Conservation (phyloP, 1,140 invertebrate species). For the Drusus annulatus region DNA sequence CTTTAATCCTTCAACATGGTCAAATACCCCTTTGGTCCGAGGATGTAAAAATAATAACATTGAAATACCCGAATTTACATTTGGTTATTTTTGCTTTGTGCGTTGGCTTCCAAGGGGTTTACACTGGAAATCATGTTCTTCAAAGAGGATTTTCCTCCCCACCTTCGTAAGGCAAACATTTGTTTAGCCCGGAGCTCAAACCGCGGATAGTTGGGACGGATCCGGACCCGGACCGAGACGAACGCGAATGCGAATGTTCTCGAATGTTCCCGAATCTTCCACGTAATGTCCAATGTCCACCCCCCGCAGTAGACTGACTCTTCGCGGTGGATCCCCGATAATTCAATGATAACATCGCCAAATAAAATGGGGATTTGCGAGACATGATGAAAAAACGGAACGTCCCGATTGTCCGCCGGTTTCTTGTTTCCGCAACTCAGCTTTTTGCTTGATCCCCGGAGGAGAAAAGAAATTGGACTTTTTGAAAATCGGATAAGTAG, state of each 20-base stretch:
- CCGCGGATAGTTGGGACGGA: slow-evolving; percentile 15
- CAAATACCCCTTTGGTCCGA: too few relatives aligned
- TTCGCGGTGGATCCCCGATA: slow-evolving; percentile 50
- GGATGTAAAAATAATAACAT: slow-evolving; percentile 21
- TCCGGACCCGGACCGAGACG: background rate
- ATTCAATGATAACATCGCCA: slow-evolving; percentile 58
- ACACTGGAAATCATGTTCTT: slow-evolving; percentile 21
- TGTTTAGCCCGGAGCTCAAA: slow-evolving; percentile 37
- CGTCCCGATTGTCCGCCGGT: slow-evolving; percentile 2
- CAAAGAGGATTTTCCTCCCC: slow-evolving; percentile 28
- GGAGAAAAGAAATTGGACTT: background rate
- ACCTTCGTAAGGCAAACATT: slow-evolving; percentile 36
- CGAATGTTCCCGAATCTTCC: background rate
- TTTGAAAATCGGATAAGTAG: slow-evolving; percentile 4
- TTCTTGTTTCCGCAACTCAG: slow-evolving; percentile 45
- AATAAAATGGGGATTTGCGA: slow-evolving; percentile 55
- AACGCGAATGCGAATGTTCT: background rate
- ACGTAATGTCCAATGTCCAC: background rate
- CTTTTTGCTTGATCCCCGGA: slow-evolving; percentile 27
- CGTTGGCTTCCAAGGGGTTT: slow-evolving; percentile 26
- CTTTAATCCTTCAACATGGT: too few relatives aligned
- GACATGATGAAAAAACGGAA: slow-evolving; percentile 45
- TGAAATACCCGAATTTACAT: slow-evolving; percentile 5
- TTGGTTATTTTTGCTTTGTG: slow-evolving; percentile 24
- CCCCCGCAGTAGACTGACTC: slow-evolving; percentile 18